Evolutionary conservation across 1,140 invertebrate species (phyloP), one percentile per base, ranked within the genome.

Genomic region (Antheraea pernyi): DNA sequence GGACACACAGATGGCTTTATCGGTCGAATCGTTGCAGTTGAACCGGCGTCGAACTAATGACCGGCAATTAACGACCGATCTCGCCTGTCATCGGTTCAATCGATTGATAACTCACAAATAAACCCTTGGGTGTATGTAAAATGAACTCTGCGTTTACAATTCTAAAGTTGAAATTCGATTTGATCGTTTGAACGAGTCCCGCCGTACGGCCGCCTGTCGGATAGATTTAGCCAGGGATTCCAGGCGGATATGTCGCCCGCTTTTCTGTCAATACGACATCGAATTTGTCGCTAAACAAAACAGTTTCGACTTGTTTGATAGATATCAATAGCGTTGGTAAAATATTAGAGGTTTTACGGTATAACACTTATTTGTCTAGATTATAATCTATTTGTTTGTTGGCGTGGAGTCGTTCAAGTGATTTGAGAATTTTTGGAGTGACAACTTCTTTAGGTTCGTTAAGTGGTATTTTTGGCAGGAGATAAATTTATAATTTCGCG

Each of bases 181-280:
- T 19, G 13, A 70, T 69, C 73, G 73, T 76, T 82, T 75, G 80
- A 85, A 83, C 79, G 83, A 85, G 82, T 75, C 74, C 48, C 37
- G 59, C 73, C 84, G 83, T 86, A 84, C 59, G 11, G 13, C 18
- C 59, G 59, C 22, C 59, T 60, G 59, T 60, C 18, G 59, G 59
- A 60, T 60, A 60, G 59, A 60, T 60, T 60, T 60, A 60, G 16
- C 59, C 22, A 6, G 18, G 59, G 59, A 60, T 19, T 19, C 22
- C 22, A 60, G 16, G 59, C 59, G 22, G 59, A 60, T 60, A 60
- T 22, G 39, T 42, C 7, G 59, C 18, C 59, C 59, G 22, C 22
- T 60, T 10, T 60, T 22, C 22, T 60, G 59, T 60, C 59, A 60
- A 60, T 60, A 60, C 5, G 9, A 19, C 18, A 19, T 60, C 59